Base-by-base conservation (phyloP, 2,888 invertebrate genomes). In the Caenorhabditis sp. region DNA sequence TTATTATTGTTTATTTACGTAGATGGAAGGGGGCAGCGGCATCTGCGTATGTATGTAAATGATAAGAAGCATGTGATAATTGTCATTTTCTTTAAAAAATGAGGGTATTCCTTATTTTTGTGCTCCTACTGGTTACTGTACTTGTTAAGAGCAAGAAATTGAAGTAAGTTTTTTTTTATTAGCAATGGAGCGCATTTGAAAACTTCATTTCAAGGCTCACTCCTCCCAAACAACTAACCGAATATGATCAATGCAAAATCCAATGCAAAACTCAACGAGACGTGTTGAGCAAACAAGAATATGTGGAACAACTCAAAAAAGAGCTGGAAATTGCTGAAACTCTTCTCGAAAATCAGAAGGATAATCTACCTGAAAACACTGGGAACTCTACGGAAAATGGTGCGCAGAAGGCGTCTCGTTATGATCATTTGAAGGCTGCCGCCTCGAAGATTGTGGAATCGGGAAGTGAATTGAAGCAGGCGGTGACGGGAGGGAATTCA, bases 171-270 rank as follows among this genome's bases (percentile, higher is more conserved):
- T 14, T 50, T 50, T 50, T 50, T 20, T 50, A 5, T 14, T 4
- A 17, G 4, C 31, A n/a, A n/a, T n/a, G n/a, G n/a, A n/a, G 31
- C 31, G 31, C 31, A 4, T 31, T n/a, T n/a, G n/a, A n/a, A n/a
- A 31, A 31, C 10, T 31, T 31, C 10, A 62, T 66, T 1, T 20
- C 43, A 5, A 10, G 17, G 14, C 43, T 17, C 17, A 10, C 43
- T n/a, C 21, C 50, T 5, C 50, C 50, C 7, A 50, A 59, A 31
- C 58, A 67, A 66, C 57, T 72, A 17, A 66, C 78, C 1, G 75
- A 77, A 60, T 83, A 83, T 67, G 80, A 80, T 10, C 65, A 75
- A 21, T 83, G 83, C 63, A 83, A 83, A 50, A 63, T 70, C 54
- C 74, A 82, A 62, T 83, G 83, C 59, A 67, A 69, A 31, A 62